phyloP scores from a whole-genome alignment of 2,888 invertebrate genomes.

The Parnassius glacialis region DNA sequence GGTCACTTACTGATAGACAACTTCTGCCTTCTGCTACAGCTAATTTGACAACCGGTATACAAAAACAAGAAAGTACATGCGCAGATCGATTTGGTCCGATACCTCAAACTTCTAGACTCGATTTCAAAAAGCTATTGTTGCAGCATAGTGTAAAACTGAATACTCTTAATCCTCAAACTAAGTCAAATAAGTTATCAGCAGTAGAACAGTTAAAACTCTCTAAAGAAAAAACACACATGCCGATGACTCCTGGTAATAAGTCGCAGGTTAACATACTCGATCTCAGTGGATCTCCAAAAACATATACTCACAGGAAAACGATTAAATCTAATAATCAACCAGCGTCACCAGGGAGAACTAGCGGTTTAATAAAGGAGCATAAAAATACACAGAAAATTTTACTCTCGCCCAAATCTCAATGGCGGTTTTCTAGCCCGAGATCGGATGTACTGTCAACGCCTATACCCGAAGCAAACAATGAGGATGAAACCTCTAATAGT shows the following conservation, averaged over 20 bases:
- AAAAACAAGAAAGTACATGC: conserved; percentile 73
- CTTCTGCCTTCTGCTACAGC: conserved; percentile 48
- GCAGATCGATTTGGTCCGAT: conserved; percentile 83
- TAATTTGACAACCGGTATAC: conserved; percentile 40
- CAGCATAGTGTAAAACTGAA: conserved; percentile 86
- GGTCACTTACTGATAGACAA: conserved; percentile 81
- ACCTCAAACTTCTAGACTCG: conserved; percentile 89
- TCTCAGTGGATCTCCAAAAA: conserved; percentile 86
- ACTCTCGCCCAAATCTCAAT: conserved; percentile 85
- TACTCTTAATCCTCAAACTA: conserved; percentile 76
- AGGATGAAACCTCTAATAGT: conserved; percentile 86
- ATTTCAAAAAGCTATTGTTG: conserved; percentile 90
- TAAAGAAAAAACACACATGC: conserved; percentile 73
- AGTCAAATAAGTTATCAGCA: conserved; percentile 85
- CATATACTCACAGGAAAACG: conserved; percentile 83
- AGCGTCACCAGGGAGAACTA: conserved; percentile 79
- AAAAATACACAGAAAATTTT: conserved; percentile 83
- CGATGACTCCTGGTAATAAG: conserved; percentile 52
- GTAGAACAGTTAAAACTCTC: conserved; percentile 89
- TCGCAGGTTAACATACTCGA: conserved; percentile 84
- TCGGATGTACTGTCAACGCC: conserved; percentile 93
- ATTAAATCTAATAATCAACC: conserved; percentile 73
- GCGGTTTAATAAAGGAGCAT: conserved; percentile 72
- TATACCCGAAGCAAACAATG: conserved; percentile 90
- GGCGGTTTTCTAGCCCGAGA: conserved; percentile 87